Conservation (phyloP, 2,113 vertebrate genomes). For the Xenus cinereus region DNA sequence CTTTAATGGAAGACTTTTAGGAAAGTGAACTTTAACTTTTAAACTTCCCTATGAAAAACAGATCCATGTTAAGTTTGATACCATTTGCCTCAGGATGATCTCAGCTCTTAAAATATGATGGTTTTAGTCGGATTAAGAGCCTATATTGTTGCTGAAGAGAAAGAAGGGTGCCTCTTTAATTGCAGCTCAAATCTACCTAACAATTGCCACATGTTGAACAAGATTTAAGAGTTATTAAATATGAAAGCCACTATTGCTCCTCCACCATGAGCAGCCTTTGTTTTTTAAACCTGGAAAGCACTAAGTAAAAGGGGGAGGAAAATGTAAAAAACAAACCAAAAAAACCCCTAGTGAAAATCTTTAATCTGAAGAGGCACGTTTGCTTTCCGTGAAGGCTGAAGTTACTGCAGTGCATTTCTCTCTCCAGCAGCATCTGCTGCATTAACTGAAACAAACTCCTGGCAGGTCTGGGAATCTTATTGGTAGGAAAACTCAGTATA, state of each 20-base stretch:
- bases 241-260: conserved; percentile 66
- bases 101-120: conserved; percentile 75
- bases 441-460: neutral
- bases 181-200: conserved; percentile 79
- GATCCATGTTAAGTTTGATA: conserved; percentile 68
- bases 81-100: conserved; percentile 72
- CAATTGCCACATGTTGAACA: conserved; percentile 80
- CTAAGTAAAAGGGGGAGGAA: neutral
- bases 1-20: conserved; percentile 41
- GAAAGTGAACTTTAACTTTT: conserved; percentile 61
- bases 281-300: conserved; percentile 66
- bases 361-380: neutral
- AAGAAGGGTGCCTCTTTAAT: conserved; percentile 76
- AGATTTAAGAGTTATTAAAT: conserved; percentile 77
- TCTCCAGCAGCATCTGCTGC: neutral
- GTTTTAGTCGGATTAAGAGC: conserved; percentile 77
- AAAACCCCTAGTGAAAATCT: neutral
- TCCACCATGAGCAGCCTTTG: conserved; percentile 51
- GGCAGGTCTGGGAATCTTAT: neutral
- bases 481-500: neutral
- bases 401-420: neutral
- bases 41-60: conserved; percentile 56
- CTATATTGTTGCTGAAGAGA: conserved; percentile 72
- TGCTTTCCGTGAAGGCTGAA: neutral
- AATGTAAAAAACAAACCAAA: neutral